Evolutionary conservation across 2,113 vertebrate genomes (phyloP).

Genomic region (Mixornis gularis): DNA sequence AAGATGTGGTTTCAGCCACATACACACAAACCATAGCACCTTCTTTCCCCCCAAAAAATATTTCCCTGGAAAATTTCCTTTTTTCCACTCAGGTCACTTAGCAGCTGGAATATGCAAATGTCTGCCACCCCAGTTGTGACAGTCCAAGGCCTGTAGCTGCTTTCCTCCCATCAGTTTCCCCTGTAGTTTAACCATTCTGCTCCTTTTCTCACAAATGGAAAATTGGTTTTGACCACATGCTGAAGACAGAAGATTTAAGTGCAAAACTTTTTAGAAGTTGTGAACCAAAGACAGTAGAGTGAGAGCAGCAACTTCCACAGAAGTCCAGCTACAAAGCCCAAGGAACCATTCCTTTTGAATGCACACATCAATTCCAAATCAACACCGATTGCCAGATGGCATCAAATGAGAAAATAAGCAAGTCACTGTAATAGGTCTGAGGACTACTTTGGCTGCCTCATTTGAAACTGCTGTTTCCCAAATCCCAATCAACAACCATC

Average conservation of each 20-base stretch:
- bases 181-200: neutral
- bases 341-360: neutral
- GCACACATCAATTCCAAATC: neutral
- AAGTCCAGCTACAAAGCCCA: neutral
- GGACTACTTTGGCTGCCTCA: neutral
- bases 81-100: neutral
- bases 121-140: neutral
- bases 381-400: neutral
- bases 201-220: neutral
- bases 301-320: neutral
- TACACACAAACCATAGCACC: neutral
- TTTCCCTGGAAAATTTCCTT: neutral
- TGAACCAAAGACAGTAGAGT: neutral
- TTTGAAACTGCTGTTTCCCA: neutral
- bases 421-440: neutral
- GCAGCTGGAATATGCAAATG: neutral
- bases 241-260: neutral
- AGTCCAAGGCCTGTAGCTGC: neutral
- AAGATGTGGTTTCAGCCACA: neutral
- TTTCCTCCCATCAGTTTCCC: neutral
- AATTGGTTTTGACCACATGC: neutral
- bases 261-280: neutral
- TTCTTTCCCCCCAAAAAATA: neutral
- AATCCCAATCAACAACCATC: neutral
- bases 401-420: neutral